A percentile compares a stretch with the other conserved stretches of the same genome.
Conservation (phyloP, 2,888 invertebrate species). For the Cephus nigrinus region DNA sequence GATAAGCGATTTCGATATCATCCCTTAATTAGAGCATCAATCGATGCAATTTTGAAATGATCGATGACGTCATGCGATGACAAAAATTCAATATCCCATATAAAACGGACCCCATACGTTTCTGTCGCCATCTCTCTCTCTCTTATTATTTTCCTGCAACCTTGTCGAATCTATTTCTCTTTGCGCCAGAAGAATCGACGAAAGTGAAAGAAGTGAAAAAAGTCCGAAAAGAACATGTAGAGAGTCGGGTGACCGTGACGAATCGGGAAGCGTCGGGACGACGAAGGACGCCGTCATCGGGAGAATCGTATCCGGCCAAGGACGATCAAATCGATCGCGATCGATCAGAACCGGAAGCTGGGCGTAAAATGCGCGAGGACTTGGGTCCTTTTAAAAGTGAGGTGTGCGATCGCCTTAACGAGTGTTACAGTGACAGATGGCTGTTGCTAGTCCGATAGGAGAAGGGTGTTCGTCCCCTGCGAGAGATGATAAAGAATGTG, state of each 20-base stretch:
- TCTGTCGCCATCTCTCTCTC: background rate
- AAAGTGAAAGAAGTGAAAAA: background rate
- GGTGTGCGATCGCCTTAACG: background rate
- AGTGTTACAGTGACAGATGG: background rate
- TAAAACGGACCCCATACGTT: background rate
- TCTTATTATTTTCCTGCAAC: too few relatives aligned
- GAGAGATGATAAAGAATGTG: background rate
- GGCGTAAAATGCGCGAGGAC: background rate
- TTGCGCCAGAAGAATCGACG: background rate
- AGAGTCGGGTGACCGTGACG: background rate
- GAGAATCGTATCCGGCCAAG: background rate
- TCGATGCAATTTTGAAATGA: background rate
- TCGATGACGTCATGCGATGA: background rate
- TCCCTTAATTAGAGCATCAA: too few relatives aligned
- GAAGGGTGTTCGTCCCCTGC: background rate
- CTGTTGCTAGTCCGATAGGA: background rate
- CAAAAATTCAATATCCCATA: background rate
- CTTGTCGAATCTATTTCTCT: too few relatives aligned
- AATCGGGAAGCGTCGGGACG: background rate
- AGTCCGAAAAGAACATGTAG: background rate
- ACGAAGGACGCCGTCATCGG: background rate
- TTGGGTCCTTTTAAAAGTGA: background rate
- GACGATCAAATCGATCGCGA: background rate
- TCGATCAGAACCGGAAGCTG: background rate
- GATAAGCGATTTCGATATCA: background rate